Evolutionary conservation across 2,797 vertebrate species (phyloP), one percentile per base, ranked within the genome.

Genomic region (Dendrocincla tyrannina): DNA sequence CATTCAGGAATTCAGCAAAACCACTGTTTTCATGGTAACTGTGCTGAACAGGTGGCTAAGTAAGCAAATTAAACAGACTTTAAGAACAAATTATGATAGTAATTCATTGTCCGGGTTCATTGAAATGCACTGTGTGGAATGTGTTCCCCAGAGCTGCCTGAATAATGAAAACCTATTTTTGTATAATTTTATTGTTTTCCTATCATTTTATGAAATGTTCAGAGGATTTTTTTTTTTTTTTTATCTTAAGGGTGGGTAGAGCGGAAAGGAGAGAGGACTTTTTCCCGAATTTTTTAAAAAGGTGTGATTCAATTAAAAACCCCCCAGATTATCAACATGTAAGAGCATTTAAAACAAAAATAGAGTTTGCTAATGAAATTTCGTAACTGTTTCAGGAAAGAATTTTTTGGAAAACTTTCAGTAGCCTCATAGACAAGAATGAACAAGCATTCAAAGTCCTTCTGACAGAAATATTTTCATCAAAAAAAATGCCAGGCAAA

Each of bases 11-110:
- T 85, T 58, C 69, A 77, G 66, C 63, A 80, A 84, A 79, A 35
- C 18, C 25, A 11, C 67, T 68, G 79, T 58, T 94, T 95, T 95
- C 93, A 53, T 75, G 91, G 76, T 93, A 91, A 78, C 89, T 88
- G 1, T 78, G 69, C 80, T 60, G 85, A 96, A 95, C 95, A 96
- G 92, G 94, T 96, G 95, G 92, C 89, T 91, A 96, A 92, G 69
- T 93, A 96, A 95, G 82, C 76, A 91, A 95, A 95, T 96, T 96
- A 95, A 95, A 93, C 17, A 91, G 93, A 91, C 39, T 96, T 96
- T 93, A 94, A 89, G 88, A 93, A 92, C 89, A 96, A 95, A 96
- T 96, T 95, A 85, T 76, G 82, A 66, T 69, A 88, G 87, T 70
- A 96, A 94, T 94, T 91, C 92, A 92, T 95, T 94, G 87, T 86